Conservation (phyloP, 2,888 invertebrate species). For the Megastigmus dorsalis region DNA sequence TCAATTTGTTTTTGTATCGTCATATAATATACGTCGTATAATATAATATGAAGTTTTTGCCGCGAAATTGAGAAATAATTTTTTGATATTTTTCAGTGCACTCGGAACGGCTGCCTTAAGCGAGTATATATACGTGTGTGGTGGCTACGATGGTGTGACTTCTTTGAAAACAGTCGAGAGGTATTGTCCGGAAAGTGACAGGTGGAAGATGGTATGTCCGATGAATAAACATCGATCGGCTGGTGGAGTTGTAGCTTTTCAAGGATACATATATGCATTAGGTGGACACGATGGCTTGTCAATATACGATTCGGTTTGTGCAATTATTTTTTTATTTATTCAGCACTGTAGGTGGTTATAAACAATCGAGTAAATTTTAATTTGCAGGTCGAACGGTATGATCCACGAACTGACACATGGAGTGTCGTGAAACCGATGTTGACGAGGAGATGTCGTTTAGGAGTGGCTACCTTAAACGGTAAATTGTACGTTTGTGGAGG, state of each 20-base stretch:
- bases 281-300: slow-evolving; percentile 93
- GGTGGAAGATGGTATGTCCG: slow-evolving; percentile 83
- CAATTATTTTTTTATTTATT: neutral
- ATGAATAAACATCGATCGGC: slow-evolving; percentile 85
- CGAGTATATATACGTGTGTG: slow-evolving; percentile 88
- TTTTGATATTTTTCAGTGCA: too few relatives aligned
- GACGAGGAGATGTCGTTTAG: slow-evolving; percentile 86
- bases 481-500: slow-evolving; percentile 90
- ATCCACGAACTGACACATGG: slow-evolving; percentile 85
- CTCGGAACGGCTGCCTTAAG: slow-evolving; percentile 88
- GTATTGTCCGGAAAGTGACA: slow-evolving; percentile 84
- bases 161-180: slow-evolving; percentile 89
- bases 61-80: slow-evolving; percentile 4
- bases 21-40: neutral
- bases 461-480: slow-evolving; percentile 87
- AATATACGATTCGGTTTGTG: slow-evolving; percentile 86
- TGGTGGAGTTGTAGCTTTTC: slow-evolving; percentile 82
- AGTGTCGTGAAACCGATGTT: slow-evolving; percentile 85
- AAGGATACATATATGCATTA: slow-evolving; percentile 86
- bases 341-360: neutral
- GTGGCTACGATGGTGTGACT: slow-evolving; percentile 89
- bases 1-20: neutral
- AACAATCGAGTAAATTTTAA: neutral
- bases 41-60: too few relatives aligned
- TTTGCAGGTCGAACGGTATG: slow-evolving; percentile 83